Conservation (phyloP, 2,113 vertebrate genomes). For the Gopherus flavomarginatus region DNA sequence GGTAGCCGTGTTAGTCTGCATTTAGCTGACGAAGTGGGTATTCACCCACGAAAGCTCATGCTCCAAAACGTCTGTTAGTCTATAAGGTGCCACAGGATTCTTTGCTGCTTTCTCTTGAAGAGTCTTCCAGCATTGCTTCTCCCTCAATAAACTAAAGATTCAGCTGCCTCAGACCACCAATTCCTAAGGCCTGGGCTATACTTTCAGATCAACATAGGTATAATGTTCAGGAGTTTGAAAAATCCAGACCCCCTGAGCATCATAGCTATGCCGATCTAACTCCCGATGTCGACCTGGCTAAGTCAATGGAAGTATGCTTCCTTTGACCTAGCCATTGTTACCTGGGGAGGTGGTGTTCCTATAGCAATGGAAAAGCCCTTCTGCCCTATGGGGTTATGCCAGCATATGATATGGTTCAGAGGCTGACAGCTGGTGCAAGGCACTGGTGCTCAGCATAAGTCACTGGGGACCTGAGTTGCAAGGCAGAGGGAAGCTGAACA, state of each 20-base stretch:
- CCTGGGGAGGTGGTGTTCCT: background rate
- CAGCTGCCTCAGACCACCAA: background rate
- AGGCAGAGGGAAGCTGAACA: background rate
- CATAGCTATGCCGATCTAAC: background rate
- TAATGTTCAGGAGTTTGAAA: background rate
- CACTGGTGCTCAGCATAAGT: background rate
- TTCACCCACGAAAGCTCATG: no score
- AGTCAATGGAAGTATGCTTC: background rate
- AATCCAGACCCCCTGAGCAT: background rate
- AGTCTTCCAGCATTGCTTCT: background rate
- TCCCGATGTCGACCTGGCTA: background rate
- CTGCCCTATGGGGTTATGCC: background rate
- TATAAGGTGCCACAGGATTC: no score
- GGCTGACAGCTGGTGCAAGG: background rate
- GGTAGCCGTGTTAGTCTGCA: no score
- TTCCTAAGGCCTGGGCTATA: background rate
- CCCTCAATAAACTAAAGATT: background rate
- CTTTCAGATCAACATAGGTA: background rate
- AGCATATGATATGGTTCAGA: background rate
- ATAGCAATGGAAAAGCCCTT: background rate
- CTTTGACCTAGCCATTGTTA: background rate
- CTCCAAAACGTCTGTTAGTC: no score
- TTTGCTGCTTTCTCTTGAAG: no score
- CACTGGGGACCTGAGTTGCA: rapidly evolving
- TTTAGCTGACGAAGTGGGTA: no score